These are phyloP conservation scores for Mylabris sibirica DNA, from an alignment of 2,888 invertebrate genomes.

Conservation along the genomic window DNA sequence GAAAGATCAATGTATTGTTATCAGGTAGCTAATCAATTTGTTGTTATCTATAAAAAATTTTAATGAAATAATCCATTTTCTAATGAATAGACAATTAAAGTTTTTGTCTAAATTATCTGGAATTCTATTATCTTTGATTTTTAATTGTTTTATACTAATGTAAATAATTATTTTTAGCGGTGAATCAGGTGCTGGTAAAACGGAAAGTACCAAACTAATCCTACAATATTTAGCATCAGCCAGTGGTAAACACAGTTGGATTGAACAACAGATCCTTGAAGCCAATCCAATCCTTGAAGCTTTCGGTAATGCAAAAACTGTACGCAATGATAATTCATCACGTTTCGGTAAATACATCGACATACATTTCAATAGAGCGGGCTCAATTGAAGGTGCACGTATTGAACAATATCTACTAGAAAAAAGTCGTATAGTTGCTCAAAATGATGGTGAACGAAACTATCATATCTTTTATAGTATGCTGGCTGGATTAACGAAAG, in stretches of 20 bases:
- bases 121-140: neutral
- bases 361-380: slow-evolving; percentile 68
- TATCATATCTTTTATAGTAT: slow-evolving; percentile 96
- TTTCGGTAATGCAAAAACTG: slow-evolving; percentile 96
- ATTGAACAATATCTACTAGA: slow-evolving; percentile 96
- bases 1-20: slow-evolving; percentile 92
- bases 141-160: neutral
- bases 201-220: slow-evolving; percentile 93
- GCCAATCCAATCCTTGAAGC: slow-evolving; percentile 97
- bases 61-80: neutral
- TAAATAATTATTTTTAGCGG: slow-evolving; percentile 70
- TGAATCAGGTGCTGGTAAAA: slow-evolving; percentile 96
- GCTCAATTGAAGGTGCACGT: slow-evolving; percentile 89
- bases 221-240: slow-evolving; percentile 93
- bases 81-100: no score
- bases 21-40: slow-evolving; percentile 69
- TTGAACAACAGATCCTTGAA: slow-evolving; percentile 96
- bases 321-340: slow-evolving; percentile 95
- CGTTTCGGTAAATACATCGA: slow-evolving; percentile 88
- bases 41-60: neutral
- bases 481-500: slow-evolving; percentile 79
- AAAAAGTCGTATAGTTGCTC: slow-evolving; percentile 91
- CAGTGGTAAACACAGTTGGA: slow-evolving; percentile 96
- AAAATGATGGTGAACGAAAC: slow-evolving; percentile 89
- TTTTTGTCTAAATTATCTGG: neutral